Conservation (phyloP, 1,140 invertebrate species). For the Dryas iulia region DNA sequence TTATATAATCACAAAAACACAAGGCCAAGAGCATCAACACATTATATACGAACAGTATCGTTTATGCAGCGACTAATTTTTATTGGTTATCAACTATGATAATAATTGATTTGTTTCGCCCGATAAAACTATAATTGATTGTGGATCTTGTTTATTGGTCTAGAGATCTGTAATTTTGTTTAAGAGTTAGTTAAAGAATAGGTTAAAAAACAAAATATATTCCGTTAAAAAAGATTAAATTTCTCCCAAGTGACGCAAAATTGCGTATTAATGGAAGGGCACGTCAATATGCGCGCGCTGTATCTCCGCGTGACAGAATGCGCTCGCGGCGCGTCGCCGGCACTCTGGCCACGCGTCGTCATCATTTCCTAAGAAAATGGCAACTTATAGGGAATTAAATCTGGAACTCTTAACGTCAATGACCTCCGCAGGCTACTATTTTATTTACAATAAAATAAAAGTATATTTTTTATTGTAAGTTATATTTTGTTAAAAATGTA, state of each 20-base stretch:
- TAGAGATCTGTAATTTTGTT: not conserved
- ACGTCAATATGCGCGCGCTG: slow-evolving; percentile 69
- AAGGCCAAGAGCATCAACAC: slow-evolving; percentile 49
- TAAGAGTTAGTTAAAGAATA: not conserved
- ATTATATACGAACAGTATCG: slow-evolving; percentile 41
- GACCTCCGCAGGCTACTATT: slow-evolving; percentile 50
- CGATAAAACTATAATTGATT: not conserved
- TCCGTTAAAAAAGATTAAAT: not conserved
- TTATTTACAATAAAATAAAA: not conserved
- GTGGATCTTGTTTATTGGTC: not conserved
- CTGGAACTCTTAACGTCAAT: slow-evolving; percentile 61
- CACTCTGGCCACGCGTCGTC: slow-evolving; percentile 47
- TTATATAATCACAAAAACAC: slow-evolving; percentile 53
- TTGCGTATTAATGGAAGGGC: slow-evolving; percentile 59
- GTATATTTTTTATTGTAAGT: not conserved
- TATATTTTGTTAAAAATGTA: not conserved
- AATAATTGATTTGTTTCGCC: not conserved
- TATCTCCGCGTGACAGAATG: slow-evolving; percentile 72
- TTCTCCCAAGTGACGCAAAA: slow-evolving; percentile 31
- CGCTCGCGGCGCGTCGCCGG: slow-evolving; percentile 47
- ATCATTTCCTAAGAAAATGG: slow-evolving; percentile 75
- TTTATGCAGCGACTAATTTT: not conserved
- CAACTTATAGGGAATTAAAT: slow-evolving; percentile 75
- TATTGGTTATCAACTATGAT: not conserved
- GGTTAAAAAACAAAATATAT: too few relatives aligned